Evolutionary conservation across 2,888 invertebrate species (phyloP).

Genomic region (Blastobasis adustella): DNA sequence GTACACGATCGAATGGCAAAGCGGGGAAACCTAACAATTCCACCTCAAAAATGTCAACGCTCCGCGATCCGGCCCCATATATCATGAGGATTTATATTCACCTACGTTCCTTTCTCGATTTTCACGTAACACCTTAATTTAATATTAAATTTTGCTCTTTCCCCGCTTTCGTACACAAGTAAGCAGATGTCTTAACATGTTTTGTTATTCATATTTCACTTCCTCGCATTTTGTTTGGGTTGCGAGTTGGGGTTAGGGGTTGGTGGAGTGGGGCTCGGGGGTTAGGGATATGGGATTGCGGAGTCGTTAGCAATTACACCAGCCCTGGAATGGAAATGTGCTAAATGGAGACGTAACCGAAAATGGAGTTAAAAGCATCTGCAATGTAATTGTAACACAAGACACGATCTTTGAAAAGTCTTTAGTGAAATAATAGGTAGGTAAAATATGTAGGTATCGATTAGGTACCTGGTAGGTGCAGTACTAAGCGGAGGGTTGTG

Average conservation of each 20-base stretch:
- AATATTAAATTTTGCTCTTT: conserved; percentile 70
- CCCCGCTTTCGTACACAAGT: conserved; percentile 36
- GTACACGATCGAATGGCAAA: conserved; percentile 18
- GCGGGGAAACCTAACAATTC: conserved; percentile 47
- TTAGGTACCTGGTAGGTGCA: too few species aligned
- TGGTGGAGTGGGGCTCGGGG: too few species aligned
- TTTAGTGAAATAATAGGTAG: too few species aligned
- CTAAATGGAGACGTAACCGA: too few species aligned
- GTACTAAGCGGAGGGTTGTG: too few species aligned
- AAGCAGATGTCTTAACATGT: conserved; percentile 61
- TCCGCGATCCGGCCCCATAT: conserved; percentile 50
- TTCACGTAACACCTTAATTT: conserved; percentile 70
- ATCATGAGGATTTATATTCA: conserved; percentile 69
- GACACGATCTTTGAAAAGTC: too few species aligned
- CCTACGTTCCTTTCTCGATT: conserved; percentile 66
- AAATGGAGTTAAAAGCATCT: too few species aligned
- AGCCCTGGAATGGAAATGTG: too few species aligned
- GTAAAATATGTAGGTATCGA: too few species aligned
- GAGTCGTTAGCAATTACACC: too few species aligned
- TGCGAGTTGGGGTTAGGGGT: conserved; percentile 7
- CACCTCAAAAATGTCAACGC: conserved; percentile 66
- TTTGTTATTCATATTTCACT: conserved; percentile 66
- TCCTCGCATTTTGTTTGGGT: conserved; percentile 38
- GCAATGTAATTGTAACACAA: too few species aligned
- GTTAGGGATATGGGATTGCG: too few species aligned